Base-by-base conservation (phyloP, 2,797 vertebrate species). In the Antennarius maculatus region DNA sequence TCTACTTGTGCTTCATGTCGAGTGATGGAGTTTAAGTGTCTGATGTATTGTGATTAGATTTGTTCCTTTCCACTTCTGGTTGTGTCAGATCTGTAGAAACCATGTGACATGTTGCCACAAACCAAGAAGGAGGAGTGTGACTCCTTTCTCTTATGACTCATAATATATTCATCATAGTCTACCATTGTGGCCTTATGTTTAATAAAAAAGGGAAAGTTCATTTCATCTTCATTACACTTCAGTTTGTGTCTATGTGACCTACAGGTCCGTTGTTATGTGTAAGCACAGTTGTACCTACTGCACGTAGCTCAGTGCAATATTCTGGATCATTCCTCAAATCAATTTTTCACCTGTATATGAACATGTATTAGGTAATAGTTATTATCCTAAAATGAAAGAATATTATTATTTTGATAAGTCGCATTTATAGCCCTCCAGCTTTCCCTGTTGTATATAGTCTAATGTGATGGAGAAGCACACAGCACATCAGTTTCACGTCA, bases 101-200 rank as follows among this genome's bases (percentile, higher is more conserved):
- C 54, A 52, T 58, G 66, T 70, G 64, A 69, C 16, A 58, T 66
- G 65, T 83, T 77, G 71, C 71, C 61, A 58, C 11, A 1, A 27
- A 47, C 51, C 51, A 18, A 72, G 56, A 52, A 73, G 54, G 54
- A 54, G 11, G 28, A 66, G 66, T 57, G 51, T 34, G 56, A 63
- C 69, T 80, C 79, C 53, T 84, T 74, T 83, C 62, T 82, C 73
- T 61, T 28, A 52, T 83, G 80, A 81, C 75, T 78, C 81, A 69
- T 82, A 60, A 68, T 80, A 66, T 76, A 69, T 81, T 88, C 76
- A 71, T 84, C 71, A 83, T 79, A 77, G 90, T 92, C 85, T 83
- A 88, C 93, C 93, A 91, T 92, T 91, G 92, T 91, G 92, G 93
- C 93, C 93, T 94, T 93, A 93, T 89, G 91, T 94, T 93, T 76